Evolutionary conservation across 2,888 invertebrate species (phyloP).

Genomic region (Elysia crispata): DNA sequence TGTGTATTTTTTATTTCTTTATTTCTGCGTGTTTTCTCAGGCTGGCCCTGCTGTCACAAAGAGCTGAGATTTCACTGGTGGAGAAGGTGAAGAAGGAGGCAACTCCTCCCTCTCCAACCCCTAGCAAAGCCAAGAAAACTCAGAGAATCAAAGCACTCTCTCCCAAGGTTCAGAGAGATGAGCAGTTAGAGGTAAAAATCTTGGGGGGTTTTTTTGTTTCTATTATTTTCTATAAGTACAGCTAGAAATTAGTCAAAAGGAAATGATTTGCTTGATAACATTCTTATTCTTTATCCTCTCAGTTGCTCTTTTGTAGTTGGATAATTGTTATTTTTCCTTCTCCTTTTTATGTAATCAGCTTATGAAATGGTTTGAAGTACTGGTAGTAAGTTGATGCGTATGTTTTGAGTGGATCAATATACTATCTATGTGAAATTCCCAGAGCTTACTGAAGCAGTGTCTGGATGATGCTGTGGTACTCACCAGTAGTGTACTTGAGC

Average conservation of each 20-base stretch:
- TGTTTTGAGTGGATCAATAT: too few relatives aligned
- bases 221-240: neutral
- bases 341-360: too few relatives aligned
- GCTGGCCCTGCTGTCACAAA: constrained; percentile 68
- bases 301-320: too few relatives aligned
- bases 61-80: constrained; percentile 70
- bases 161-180: constrained; percentile 70
- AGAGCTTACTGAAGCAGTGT: constrained; percentile 70
- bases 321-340: too few relatives aligned
- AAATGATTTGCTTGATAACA: neutral
- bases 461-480: constrained; percentile 63
- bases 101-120: constrained; percentile 56
- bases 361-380: too few relatives aligned
- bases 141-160: constrained; percentile 68
- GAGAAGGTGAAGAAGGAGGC: constrained; percentile 61
- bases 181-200: constrained; percentile 67
- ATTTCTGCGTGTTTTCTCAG: constrained; percentile 54
- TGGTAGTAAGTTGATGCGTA: too few relatives aligned
- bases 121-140: constrained; percentile 61
- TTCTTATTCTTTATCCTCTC: too few relatives aligned
- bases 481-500: constrained; percentile 52
- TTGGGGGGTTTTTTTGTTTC: neutral
- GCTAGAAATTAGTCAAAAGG: neutral
- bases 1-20: too few relatives aligned
- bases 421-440: neutral